Percentiles rank a stretch among this genome's conserved stretches.
Conservation (phyloP, 2,797 vertebrate species). For the Pseudochirops cupreus region DNA sequence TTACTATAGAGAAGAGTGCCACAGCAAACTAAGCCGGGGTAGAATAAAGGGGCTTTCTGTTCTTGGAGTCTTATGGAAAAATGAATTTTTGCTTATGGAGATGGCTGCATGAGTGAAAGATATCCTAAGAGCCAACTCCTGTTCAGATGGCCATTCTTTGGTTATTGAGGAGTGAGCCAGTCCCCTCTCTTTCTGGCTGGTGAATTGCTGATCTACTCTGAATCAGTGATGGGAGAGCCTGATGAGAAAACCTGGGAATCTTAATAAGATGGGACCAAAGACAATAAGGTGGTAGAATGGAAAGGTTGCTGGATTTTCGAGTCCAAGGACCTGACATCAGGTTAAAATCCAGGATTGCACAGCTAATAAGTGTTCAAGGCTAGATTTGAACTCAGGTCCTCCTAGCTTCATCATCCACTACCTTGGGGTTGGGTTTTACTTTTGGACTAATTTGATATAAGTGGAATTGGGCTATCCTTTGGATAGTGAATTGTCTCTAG, state of each 20-base stretch:
- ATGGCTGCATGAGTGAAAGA: neutral
- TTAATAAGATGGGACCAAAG: neutral
- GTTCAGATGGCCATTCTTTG: neutral
- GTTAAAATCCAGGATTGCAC: neutral
- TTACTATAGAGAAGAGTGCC: neutral
- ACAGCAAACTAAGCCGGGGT: neutral
- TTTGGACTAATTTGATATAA: neutral
- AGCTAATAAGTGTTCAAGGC: neutral
- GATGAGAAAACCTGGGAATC: neutral
- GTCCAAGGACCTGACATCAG: neutral
- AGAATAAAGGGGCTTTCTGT: neutral
- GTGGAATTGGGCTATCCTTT: neutral
- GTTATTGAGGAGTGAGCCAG: neutral
- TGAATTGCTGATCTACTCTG: neutral
- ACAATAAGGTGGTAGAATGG: neutral
- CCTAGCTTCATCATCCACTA: neutral
- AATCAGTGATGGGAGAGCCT: neutral
- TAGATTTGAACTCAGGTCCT: neutral
- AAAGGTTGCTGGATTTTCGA: neutral
- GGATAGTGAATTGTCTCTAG: neutral
- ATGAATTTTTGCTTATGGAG: rapidly evolving
- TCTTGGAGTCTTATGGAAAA: neutral
- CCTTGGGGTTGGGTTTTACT: neutral
- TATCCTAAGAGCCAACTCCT: neutral
- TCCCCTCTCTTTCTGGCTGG: neutral